phyloP scores from a whole-genome alignment of 2,113 vertebrate genomes.

The Noturus placidus region DNA sequence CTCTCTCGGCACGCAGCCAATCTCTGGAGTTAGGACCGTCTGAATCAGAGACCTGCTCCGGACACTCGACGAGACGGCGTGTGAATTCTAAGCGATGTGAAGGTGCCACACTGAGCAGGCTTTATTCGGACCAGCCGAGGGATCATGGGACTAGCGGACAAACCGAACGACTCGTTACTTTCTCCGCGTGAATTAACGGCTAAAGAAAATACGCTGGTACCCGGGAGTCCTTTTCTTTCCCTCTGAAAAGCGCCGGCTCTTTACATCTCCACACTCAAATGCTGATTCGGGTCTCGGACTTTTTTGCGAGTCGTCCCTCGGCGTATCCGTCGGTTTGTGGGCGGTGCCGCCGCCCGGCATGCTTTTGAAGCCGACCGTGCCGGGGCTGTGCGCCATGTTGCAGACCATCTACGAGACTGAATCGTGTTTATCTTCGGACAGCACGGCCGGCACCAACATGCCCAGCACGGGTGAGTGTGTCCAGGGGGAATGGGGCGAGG shows the following conservation, averaged over 20 bases:
- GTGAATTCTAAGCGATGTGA: neutral
- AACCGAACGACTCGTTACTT: neutral
- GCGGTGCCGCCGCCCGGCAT: constrained; percentile 64
- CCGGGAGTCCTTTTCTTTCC: no score
- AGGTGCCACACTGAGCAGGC: neutral
- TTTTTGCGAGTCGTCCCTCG: neutral
- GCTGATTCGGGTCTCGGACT: neutral
- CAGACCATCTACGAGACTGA: constrained; percentile 84
- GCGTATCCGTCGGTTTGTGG: neutral
- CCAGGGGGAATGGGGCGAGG: neutral
- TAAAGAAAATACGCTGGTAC: neutral
- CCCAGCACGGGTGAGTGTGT: constrained; percentile 73
- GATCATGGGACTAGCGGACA: constrained; percentile 26
- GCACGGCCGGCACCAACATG: constrained; percentile 71
- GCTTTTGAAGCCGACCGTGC: constrained; percentile 77
- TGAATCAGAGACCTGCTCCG: constrained; percentile 1
- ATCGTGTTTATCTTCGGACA: constrained; percentile 81
- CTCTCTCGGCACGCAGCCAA: constrained; percentile 3
- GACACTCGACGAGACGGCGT: neutral
- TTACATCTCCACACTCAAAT: neutral
- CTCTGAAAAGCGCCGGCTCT: neutral
- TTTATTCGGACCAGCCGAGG: neutral
- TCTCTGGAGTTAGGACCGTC: neutral
- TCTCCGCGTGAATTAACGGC: neutral
- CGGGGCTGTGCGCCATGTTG: constrained; percentile 78